Base-by-base conservation (phyloP, 2,113 vertebrate genomes). In the Caracal caracal region DNA sequence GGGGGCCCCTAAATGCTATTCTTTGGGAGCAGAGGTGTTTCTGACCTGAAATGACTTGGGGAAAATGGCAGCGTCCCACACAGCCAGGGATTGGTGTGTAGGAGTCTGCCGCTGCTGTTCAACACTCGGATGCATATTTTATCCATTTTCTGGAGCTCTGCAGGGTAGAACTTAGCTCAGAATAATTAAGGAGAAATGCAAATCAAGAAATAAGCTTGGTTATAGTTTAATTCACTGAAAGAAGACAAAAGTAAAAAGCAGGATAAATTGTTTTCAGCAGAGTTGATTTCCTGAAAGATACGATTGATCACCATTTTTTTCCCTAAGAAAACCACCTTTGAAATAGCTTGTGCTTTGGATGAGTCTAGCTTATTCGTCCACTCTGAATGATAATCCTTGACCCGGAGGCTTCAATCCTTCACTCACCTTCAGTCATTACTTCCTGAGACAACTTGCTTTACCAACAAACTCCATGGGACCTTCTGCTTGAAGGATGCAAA, bases 101-200 rank as follows among this genome's bases (percentile, higher is more conserved):
- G 98, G 98, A 94, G 97, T 97, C 75, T 95, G 90, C 96, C 0
- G 2, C 94, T 96, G 92, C 92, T 97, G 61, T 78, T 96, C 81
- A 7, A 73, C 70, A 71, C 80, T 94, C 87, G 80, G 37, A 81
- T 92, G 93, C 95, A 95, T 97, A 95, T 97, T 97, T 97, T 97
- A 97, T 97, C 92, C 83, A 94, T 94, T 95, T 96, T 97, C 92
- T 96, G 95, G 80, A 96, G 94, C 65, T 97, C 96, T 85, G 92
- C 85, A 93, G 92, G 92, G 95, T 89, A 96, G 90, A 97, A 71
- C 94, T 97, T 92, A 97, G 93, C 95, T 96, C 88, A 90, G 88
- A 97, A 96, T 97, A 97, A 97, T 97, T 97, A 96, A 96, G 88
- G 71, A 90, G 82, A 97, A 97, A 97, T 97, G 96, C 76, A 98